Base-by-base conservation (phyloP, 2,797 vertebrate genomes). In the Capromys pilorides region DNA sequence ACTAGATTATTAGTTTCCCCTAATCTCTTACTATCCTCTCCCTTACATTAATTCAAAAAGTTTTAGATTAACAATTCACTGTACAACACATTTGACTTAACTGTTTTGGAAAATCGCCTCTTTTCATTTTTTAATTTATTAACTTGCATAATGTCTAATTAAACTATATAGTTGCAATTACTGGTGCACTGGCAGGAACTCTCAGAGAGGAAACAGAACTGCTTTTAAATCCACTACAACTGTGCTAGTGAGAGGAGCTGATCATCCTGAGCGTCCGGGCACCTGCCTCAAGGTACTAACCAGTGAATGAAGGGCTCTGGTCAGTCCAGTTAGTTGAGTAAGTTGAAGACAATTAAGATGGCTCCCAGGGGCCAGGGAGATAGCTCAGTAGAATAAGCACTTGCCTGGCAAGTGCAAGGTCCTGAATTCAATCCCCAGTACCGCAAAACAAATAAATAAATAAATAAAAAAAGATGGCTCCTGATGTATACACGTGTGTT, bases 71-170 rank as follows among this genome's bases (percentile, higher is more conserved):
- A 49, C 18, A 51, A 62, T 67, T 81, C 13, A 67, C 26, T 31
- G 71, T 71, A 86, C 71, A 89, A 91, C 89, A 39, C 36, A 93
- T 66, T 66, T 79, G 49, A 64, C n/a, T 90, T 54, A 31, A 57
- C 59, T 89, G 9, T 84, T 95, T 19, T 64, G 78, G 73, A 93
- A 81, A 45, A 26, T 5, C 1, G 69, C 67, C 73, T 77, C 64
- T 87, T 90, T 86, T 67, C n/a, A 88, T 9, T 31, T 41, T 26
- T 28, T 73, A 91, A 19, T 81, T 80, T 51, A 18, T 59, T 92
- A 33, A 81, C 87, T 95, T 67, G 41, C 61, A 73, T 71, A 54
- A 16, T 11, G 2, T 41, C 51, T 71, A 45, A 91, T 71, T 81
- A 78, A 92, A 92, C 24, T 4, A 2, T 36, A 57, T 62, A 54